These are phyloP conservation scores for Vanessa cardui DNA, from an alignment of 2,888 invertebrate species.

Conservation along the genomic window DNA sequence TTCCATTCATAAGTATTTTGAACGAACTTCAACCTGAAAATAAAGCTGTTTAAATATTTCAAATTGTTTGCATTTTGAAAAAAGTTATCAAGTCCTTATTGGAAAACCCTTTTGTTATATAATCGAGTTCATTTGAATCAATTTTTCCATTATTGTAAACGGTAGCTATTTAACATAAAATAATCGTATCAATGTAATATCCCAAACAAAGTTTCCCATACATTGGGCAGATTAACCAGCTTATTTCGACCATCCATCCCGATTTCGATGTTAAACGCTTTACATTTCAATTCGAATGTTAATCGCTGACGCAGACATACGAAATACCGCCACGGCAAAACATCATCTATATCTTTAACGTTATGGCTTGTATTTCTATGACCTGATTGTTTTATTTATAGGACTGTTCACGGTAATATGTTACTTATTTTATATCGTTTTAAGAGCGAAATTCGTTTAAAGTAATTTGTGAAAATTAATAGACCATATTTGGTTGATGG, in stretches of 20 bases:
- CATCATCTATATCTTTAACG: background rate
- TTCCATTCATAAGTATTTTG: no score
- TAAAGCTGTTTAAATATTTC: no score
- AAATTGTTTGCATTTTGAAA: no score
- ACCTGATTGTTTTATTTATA: background rate
- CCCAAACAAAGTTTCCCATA: conserved; percentile 2
- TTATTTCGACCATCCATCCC: background rate
- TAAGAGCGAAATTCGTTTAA: background rate
- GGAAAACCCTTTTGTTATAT: no score
- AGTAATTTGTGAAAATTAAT: background rate
- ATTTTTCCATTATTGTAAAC: background rate
- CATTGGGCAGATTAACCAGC: conserved; percentile 9
- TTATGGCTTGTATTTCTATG: background rate
- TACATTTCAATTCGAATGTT: conserved; percentile 10
- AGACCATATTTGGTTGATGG: background rate
- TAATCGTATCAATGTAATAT: background rate
- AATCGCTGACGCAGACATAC: background rate
- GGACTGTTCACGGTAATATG: no score
- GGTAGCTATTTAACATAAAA: background rate
- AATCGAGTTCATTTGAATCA: no score
- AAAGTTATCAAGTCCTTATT: no score
- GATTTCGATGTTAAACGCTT: background rate
- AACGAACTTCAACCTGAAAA: no score
- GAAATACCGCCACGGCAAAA: background rate
- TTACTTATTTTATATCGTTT: background rate